Base-by-base conservation (phyloP, 53 echinoderm and acorn worm species). In the Luidia sarsii region DNA sequence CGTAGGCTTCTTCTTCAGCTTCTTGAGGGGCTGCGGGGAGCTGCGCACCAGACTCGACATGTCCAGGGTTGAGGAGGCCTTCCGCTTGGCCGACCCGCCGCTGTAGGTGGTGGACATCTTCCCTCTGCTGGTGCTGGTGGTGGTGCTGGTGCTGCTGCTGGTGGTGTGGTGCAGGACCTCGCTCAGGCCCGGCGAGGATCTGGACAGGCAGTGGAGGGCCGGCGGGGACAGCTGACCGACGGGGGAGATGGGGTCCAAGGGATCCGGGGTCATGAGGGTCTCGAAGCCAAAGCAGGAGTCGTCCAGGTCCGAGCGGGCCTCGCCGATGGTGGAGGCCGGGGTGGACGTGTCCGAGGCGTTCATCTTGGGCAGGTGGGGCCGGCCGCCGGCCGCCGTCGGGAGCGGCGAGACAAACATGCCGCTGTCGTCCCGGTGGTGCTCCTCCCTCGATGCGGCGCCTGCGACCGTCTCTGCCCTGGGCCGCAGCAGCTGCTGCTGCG, bases 271-370 rank as follows among this genome's bases (percentile, higher is more conserved):
- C 20, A 83, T 23, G 20, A 99, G 84, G 35, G 32, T 61, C 45
- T 94, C 99, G 48, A 94, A 99, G 39, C 99, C 99, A 67, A 99
- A 99, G 48, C 90, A 91, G 7, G 91, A 91, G 49, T 95, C 95
- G 49, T 92, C 83, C 41, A 86, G 56, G 29, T 90, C 91, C 3
- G 83, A 65, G 41, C 80, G 83, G 51, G 68, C 59, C 30, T 15
- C 6, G 14, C 84, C 81, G 2, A 53, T 64, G 10, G 41, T 71
- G 0, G 93, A 93, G 15, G 86, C 60, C 0, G 99, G 99, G 39
- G 99, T 99, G 50, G 99, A 99, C 18, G 94, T 91, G 61, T 94
- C 99, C 0, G 99, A 94, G 8, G 94, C 94, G 24, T 85, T 86
- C 54, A 93, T 71, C 64, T 74, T 83, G 41, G 90, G 92, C 38